Conservation (phyloP, 2,113 vertebrate genomes). For the Atlantisia rogersi region DNA sequence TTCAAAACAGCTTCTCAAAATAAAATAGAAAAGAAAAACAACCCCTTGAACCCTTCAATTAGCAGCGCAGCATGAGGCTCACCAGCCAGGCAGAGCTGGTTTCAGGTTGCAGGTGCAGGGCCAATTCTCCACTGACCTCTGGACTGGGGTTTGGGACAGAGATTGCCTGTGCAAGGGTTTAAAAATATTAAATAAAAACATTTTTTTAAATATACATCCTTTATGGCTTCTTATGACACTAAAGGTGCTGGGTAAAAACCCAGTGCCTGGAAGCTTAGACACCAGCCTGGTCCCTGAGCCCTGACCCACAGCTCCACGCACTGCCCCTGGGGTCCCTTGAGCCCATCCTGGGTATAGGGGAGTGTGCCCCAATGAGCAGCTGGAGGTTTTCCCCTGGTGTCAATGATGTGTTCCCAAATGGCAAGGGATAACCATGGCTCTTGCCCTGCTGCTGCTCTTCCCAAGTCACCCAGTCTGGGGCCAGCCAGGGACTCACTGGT, state of each 20-base stretch:
- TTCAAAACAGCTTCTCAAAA: background rate
- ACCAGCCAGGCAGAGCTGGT: slow-evolving; percentile 13
- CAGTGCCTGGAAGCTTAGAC: accelerated
- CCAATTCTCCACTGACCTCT: slow-evolving; percentile 28
- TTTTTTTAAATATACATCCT: background rate
- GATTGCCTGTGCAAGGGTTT: background rate
- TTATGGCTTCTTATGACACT: background rate
- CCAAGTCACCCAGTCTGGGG: accelerated
- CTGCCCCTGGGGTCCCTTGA: background rate
- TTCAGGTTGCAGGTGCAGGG: slow-evolving; percentile 59
- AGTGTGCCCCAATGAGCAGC: background rate
- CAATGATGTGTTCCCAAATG: background rate
- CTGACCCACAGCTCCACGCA: background rate
- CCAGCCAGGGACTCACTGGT: background rate
- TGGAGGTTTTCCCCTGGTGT: background rate
- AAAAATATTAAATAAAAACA: background rate
- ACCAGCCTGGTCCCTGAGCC: background rate
- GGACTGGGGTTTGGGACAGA: background rate
- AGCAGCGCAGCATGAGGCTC: background rate
- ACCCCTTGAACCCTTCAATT: background rate
- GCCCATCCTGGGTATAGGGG: accelerated
- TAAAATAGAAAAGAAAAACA: slow-evolving; percentile 21
- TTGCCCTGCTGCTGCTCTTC: background rate
- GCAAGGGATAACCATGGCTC: accelerated
- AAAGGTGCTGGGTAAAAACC: background rate